Conservation (phyloP, 1,140 invertebrate species). For the Coenobita brevimanus region DNA sequence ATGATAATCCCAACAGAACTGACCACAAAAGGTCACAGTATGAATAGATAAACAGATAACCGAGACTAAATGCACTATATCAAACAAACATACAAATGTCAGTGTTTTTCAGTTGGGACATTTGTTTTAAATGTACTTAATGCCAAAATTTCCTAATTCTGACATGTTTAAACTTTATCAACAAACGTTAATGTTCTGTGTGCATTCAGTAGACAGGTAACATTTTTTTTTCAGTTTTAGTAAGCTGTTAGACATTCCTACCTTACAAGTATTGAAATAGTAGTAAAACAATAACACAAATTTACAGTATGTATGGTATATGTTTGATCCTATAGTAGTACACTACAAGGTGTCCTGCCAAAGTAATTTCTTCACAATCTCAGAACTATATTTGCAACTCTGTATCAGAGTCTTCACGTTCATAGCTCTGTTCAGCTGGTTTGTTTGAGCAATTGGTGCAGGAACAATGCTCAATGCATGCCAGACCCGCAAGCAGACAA, state of each 20-base stretch:
- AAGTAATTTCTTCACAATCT: conserved; percentile 18
- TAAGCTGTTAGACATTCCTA: neutral
- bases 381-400: conserved; percentile 13
- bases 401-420: conserved; percentile 26
- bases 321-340: too few relatives aligned
- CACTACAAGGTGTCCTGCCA: too few relatives aligned
- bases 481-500: conserved; percentile 21
- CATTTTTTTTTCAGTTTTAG: neutral
- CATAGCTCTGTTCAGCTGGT: conserved; percentile 20
- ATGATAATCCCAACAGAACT: conserved; percentile 3
- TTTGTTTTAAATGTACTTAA: conserved; percentile 14
- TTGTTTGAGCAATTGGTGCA: too few relatives aligned
- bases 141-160: conserved; percentile 6
- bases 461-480: too few relatives aligned
- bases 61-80: conserved; percentile 8
- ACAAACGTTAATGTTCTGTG: conserved; percentile 15
- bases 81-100: neutral
- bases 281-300: conserved; percentile 22
- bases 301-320: neutral
- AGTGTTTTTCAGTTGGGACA: neutral
- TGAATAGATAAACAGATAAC: neutral
- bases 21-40: conserved; percentile 6
- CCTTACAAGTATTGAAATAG: conserved; percentile 20
- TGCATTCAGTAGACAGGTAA: conserved; percentile 14
- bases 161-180: conserved; percentile 6